Evolutionary conservation across 2,888 invertebrate species (phyloP), one percentile per base, ranked within the genome.

Genomic region (Deroplatys truncata): DNA sequence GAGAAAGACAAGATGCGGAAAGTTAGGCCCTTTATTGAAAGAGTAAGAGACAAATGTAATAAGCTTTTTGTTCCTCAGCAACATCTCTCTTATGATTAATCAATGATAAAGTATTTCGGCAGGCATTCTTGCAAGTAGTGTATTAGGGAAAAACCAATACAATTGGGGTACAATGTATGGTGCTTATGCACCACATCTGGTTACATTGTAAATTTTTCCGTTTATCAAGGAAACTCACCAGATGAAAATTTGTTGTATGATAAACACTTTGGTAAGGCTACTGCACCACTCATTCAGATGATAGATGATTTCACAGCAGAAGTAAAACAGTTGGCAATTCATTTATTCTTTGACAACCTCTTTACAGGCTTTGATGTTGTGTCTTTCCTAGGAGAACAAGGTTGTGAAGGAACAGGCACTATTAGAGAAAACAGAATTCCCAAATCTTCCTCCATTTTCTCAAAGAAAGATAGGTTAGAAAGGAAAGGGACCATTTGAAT

Each of bases 51-150:
- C 31, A 91, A 91, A 84, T 92, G 89, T 88, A 49, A 92, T 31
- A 84, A 89, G 72, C 85, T 90, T 90, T 91, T 90, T 90, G 88
- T 91, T 83, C 91, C 91, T 16, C 88, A 90, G 84, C 91, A 91
- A 88, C 72, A 91, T 43, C 87, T 91, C 16, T 89, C 90, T 25
- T 90, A 91, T 90, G 92, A 93, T 91, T 92, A 93, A 90, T 90
- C 91, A 56, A 92, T 93, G 92, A 91, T 92, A 3, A 90, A 91
- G 72, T 92, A 93, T 92, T 93, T 92, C 92, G 92, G 92, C 84
- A 90, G 91, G 90, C 92, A 92, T n/a, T n/a, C n/a, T n/a, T n/a
- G n/a, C n/a, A n/a, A n/a, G n/a, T n/a, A n/a, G n/a, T n/a, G n/a
- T n/a, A n/a, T n/a, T n/a, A n/a, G n/a, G n/a, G n/a, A n/a, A n/a